Conservation (phyloP, 2,113 vertebrate species). For the Jacana jacana region DNA sequence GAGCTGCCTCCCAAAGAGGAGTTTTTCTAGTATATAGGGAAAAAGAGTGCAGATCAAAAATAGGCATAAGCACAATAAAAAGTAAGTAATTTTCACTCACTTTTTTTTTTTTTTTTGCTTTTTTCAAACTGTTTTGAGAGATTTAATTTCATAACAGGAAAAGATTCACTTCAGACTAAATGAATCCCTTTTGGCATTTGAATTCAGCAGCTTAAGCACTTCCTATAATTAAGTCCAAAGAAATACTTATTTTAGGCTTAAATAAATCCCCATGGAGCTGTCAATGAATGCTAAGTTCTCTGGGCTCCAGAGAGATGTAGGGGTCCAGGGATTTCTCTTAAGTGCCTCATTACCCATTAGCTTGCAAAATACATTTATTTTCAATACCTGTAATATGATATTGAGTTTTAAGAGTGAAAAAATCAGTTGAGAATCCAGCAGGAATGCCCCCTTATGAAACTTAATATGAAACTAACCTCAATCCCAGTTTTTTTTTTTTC, state of each 20-base stretch:
- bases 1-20: background rate
- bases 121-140: constrained; percentile 35
- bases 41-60: background rate
- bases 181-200: constrained; percentile 56
- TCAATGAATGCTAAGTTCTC: constrained; percentile 50
- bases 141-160: constrained; percentile 68
- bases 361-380: constrained; percentile 53
- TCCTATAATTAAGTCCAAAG: constrained; percentile 60
- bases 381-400: constrained; percentile 61
- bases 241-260: constrained; percentile 68
- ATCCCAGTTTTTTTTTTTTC: background rate
- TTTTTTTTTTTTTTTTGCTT: background rate
- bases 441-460: constrained; percentile 22
- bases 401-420: constrained; percentile 12
- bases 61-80: background rate
- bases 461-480: constrained; percentile 43
- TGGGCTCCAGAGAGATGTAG: constrained; percentile 25
- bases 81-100: background rate
- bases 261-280: constrained; percentile 69
- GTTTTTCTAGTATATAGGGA: background rate
- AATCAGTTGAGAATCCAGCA: background rate
- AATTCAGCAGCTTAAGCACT: constrained; percentile 55
- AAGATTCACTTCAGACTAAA: constrained; percentile 51
- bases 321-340: constrained; percentile 22
- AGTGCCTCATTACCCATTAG: constrained; percentile 43